These are phyloP conservation scores for Dasysyrphus tricinctus DNA, from an alignment of 2,888 invertebrate species.

Conservation along the genomic window DNA sequence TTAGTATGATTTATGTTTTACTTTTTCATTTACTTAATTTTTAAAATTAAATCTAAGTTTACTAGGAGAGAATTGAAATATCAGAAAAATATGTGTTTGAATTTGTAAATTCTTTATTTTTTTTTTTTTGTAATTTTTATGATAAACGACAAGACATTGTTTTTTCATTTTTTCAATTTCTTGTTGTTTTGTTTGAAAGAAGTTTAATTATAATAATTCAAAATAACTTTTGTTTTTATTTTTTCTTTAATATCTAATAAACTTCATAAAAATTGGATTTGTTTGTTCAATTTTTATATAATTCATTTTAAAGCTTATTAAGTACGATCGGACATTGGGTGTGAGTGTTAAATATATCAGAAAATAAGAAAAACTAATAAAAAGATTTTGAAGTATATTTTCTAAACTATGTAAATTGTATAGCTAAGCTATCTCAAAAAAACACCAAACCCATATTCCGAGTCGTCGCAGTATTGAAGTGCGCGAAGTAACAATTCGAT, in stretches of 20 bases:
- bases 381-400: not conserved
- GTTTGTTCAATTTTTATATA: conserved; percentile 43
- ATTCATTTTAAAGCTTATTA: conserved; percentile 70
- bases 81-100: conserved; percentile 70
- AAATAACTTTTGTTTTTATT: conserved; percentile 32
- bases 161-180: conserved; percentile 12
- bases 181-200: conserved; percentile 41
- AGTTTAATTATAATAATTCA: conserved; percentile 59
- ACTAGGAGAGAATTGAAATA: conserved; percentile 74
- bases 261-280: conserved; percentile 54
- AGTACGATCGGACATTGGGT: conserved; percentile 68
- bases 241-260: conserved; percentile 31
- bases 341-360: conserved; percentile 33
- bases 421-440: conserved; percentile 61
- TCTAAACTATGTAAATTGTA: conserved; percentile 25
- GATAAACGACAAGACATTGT: conserved; percentile 63
- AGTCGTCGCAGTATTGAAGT: conserved; percentile 69
- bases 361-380: conserved; percentile 36
- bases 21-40: conserved; percentile 41
- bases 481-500: conserved; percentile 74
- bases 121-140: conserved; percentile 45
- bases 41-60: conserved; percentile 73
- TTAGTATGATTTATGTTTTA: conserved; percentile 50
- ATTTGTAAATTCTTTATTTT: conserved; percentile 32
- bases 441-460: conserved; percentile 64